phyloP scores from a whole-genome alignment of 2,797 vertebrate genomes.

The Amazona finschi region DNA sequence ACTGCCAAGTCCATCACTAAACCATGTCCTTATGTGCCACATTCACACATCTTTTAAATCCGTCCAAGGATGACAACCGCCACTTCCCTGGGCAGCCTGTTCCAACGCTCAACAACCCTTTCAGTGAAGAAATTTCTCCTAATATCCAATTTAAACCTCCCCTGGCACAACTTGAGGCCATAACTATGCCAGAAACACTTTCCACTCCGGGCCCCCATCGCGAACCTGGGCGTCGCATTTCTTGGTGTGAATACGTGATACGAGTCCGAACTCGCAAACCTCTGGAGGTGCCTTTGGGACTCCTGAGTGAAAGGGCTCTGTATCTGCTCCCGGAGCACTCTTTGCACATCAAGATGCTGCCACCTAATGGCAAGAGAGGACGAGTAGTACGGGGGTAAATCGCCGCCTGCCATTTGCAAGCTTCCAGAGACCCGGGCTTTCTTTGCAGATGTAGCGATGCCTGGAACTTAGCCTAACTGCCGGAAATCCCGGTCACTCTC shows the following conservation, averaged over 20 bases:
- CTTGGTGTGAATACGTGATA: background rate
- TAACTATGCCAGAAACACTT: background rate
- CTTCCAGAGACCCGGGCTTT: background rate
- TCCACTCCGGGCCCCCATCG: background rate
- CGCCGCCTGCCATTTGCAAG: background rate
- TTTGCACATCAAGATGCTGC: constrained; percentile 45
- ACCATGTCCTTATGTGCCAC: background rate
- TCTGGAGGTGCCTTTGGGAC: background rate
- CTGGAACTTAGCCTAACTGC: background rate
- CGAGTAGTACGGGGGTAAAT: background rate
- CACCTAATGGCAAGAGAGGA: constrained; percentile 32
- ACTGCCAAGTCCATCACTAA: background rate
- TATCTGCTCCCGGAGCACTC: background rate
- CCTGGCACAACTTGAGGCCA: background rate
- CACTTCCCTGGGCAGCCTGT: background rate
- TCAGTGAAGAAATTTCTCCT: background rate
- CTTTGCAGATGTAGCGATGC: background rate
- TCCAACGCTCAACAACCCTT: background rate
- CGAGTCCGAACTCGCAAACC: rapidly evolving
- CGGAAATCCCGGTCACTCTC: background rate
- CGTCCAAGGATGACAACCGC: background rate
- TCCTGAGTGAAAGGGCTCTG: background rate
- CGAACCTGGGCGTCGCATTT: background rate
- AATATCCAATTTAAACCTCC: background rate
- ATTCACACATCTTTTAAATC: background rate